Evolutionary conservation across 2,797 vertebrate species (phyloP).

Genomic region (Steatocranus sp.): DNA sequence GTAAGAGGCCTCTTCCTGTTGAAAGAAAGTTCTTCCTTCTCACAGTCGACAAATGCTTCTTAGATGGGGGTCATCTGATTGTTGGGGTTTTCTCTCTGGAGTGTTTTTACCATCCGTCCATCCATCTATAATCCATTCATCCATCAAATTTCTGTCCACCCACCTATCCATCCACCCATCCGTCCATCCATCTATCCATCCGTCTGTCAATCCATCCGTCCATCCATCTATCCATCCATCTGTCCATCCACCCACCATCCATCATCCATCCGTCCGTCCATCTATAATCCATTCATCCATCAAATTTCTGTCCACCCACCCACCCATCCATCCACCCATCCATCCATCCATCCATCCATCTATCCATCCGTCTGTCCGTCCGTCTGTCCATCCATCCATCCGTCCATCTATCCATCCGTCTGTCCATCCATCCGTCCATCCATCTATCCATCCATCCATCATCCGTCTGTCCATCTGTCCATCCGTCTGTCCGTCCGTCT

Average conservation of each 20-base stretch:
- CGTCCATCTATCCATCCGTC: fast-evolving
- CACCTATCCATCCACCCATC: fast-evolving
- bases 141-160: fast-evolving
- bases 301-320: fast-evolving
- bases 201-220: fast-evolving
- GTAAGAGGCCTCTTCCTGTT: not conserved
- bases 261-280: fast-evolving
- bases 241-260: fast-evolving
- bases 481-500: fast-evolving
- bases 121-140: not conserved
- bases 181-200: fast-evolving
- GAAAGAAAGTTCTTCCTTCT: not conserved
- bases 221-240: too few relatives aligned
- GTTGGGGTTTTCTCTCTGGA: not conserved
- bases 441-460: fast-evolving
- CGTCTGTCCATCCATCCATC: fast-evolving
- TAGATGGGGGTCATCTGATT: fast-evolving
- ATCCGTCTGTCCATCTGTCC: fast-evolving
- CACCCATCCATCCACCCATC: fast-evolving
- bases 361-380: fast-evolving
- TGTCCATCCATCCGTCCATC: fast-evolving
- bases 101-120: not conserved
- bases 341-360: fast-evolving
- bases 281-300: too few relatives aligned
- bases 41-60: not conserved